Evolutionary conservation across 2,113 vertebrate species (phyloP).

Genomic region (Anser brachyrhynchus): DNA sequence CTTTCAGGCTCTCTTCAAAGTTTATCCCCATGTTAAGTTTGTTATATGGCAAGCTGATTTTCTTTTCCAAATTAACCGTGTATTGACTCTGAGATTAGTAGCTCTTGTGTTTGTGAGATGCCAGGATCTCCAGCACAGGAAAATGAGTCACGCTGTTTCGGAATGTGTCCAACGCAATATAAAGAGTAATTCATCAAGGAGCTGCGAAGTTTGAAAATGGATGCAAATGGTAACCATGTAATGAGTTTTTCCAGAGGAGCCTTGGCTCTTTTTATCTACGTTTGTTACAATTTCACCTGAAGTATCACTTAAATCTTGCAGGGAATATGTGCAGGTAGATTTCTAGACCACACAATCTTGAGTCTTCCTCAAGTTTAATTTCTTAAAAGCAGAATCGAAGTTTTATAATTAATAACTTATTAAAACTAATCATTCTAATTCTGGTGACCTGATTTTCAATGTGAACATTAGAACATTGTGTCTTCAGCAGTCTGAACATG

Average conservation of each 20-base stretch:
- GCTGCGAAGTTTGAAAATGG: background rate
- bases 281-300: background rate
- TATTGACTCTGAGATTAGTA: background rate
- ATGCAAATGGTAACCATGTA: background rate
- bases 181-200: conserved; percentile 17
- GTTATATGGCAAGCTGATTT: background rate
- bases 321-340: background rate
- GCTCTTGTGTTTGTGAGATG: background rate
- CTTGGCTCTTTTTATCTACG: background rate
- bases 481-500: background rate
- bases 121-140: background rate
- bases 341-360: background rate
- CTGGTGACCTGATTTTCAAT: background rate
- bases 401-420: background rate
- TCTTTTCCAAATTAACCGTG: background rate
- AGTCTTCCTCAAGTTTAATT: background rate
- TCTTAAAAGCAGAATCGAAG: background rate
- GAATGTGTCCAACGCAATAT: background rate
- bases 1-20: background rate
- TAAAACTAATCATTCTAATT: background rate
- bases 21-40: background rate
- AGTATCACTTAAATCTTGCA: background rate
- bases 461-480: background rate
- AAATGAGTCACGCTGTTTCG: background rate
- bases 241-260: background rate